phyloP scores from a whole-genome alignment of 2,888 invertebrate genomes.

The Shargacucullia verbasci region DNA sequence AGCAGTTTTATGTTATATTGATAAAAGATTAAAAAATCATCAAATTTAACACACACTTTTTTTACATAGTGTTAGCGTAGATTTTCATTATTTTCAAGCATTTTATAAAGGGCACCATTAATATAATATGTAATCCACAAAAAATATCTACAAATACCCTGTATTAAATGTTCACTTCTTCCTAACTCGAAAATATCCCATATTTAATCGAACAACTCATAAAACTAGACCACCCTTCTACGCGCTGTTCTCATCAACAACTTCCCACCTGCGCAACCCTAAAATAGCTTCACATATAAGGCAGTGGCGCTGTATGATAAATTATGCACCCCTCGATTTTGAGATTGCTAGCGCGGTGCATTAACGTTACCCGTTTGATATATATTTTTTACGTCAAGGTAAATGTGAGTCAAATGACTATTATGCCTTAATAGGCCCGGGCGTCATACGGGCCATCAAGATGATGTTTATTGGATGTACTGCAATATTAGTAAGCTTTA shows the following conservation, averaged over 20 bases:
- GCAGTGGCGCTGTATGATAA: conserved; percentile 78
- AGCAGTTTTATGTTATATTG: too few species aligned
- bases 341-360: conserved; percentile 82
- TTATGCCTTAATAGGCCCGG: conserved; percentile 69
- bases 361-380: conserved; percentile 82
- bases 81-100: too few species aligned
- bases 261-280: conserved; percentile 38
- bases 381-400: conserved; percentile 69
- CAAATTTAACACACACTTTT: too few species aligned
- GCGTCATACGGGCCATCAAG: conserved; percentile 19
- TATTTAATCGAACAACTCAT: not conserved
- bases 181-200: too few species aligned
- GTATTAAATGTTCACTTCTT: too few species aligned
- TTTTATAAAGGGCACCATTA: too few species aligned
- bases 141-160: too few species aligned
- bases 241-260: conserved; percentile 6
- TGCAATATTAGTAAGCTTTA: too few species aligned
- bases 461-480: too few species aligned
- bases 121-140: too few species aligned
- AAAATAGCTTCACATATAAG: conserved; percentile 82
- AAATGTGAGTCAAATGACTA: conserved; percentile 81
- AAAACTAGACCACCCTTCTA: conserved; percentile 2
- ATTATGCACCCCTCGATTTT: conserved; percentile 87
- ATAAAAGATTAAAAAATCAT: too few species aligned
- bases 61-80: too few species aligned